These are phyloP conservation scores for Numida meleagris DNA, from an alignment of 2,113 vertebrate genomes.

Conservation along the genomic window DNA sequence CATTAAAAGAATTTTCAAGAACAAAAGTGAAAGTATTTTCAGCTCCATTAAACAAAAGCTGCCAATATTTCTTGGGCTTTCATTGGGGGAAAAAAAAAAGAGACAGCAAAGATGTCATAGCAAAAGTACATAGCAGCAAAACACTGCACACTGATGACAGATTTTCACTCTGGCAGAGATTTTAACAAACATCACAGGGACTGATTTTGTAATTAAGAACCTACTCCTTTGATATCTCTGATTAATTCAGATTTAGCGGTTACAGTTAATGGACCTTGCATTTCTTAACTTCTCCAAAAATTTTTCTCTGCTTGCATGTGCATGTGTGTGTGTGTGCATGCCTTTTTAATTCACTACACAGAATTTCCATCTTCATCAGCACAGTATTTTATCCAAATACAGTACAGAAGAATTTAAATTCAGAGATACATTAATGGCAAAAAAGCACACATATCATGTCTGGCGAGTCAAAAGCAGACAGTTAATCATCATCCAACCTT, in stretches of 20 bases:
- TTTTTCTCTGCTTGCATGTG: fast-evolving
- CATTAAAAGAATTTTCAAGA: background rate
- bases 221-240: background rate
- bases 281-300: background rate
- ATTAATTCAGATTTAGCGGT: background rate
- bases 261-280: background rate
- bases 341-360: background rate
- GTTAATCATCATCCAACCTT: constrained; percentile 75
- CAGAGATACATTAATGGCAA: constrained; percentile 9
- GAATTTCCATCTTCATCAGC: constrained; percentile 29
- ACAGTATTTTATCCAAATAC: background rate
- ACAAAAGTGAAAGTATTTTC: background rate
- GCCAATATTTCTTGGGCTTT: background rate
- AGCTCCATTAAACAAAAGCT: background rate
- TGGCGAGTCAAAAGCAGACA: constrained; percentile 51
- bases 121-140: background rate
- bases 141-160: constrained; percentile 15
- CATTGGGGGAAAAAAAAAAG: background rate
- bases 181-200: background rate
- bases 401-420: background rate
- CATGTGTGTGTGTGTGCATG: background rate
- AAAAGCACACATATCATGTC: constrained; percentile 26
- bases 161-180: background rate
- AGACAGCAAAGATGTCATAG: background rate
- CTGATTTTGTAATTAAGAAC: background rate